These are phyloP conservation scores for Etheostoma cragini DNA, from an alignment of 2,113 vertebrate species.

Conservation along the genomic window DNA sequence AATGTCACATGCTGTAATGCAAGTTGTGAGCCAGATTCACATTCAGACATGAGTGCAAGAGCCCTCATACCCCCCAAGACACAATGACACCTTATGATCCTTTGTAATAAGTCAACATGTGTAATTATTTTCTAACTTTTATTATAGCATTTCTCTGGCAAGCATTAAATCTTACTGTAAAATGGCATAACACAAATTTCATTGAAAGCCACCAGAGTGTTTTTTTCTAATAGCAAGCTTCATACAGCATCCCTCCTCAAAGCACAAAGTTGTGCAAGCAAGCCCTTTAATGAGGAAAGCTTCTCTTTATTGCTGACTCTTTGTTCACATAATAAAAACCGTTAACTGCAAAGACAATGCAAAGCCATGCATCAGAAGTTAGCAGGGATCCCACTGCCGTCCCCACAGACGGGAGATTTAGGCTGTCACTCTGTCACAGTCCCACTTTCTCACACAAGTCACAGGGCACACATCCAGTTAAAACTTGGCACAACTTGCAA, in stretches of 20 bases:
- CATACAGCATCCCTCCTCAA: conserved; percentile 46
- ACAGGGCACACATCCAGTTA: conserved; percentile 46
- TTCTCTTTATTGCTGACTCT: conserved; percentile 62
- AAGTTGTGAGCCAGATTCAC: conserved; percentile 3
- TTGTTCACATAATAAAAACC: conserved; percentile 74
- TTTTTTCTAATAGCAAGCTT: conserved; percentile 40
- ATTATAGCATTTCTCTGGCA: conserved; percentile 28
- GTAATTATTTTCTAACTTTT: conserved; percentile 43
- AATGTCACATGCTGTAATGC: background rate
- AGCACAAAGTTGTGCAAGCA: conserved; percentile 60
- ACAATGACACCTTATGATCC: conserved; percentile 16
- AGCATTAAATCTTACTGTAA: conserved; percentile 48
- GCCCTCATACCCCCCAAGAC: background rate
- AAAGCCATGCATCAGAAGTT: conserved; percentile 59
- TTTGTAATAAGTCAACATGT: conserved; percentile 36
- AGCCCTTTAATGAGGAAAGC: conserved; percentile 57
- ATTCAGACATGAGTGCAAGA: background rate
- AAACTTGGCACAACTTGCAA: conserved; percentile 47
- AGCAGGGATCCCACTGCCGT: conserved; percentile 45
- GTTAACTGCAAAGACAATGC: conserved; percentile 61
- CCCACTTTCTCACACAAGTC: conserved; percentile 68
- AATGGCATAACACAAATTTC: conserved; percentile 55
- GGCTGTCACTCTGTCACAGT: conserved; percentile 62
- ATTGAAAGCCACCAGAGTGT: conserved; percentile 28
- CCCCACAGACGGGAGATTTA: conserved; percentile 61